Conservation (phyloP, 2,797 vertebrate species). For the Arrhamphus sclerolepis region DNA sequence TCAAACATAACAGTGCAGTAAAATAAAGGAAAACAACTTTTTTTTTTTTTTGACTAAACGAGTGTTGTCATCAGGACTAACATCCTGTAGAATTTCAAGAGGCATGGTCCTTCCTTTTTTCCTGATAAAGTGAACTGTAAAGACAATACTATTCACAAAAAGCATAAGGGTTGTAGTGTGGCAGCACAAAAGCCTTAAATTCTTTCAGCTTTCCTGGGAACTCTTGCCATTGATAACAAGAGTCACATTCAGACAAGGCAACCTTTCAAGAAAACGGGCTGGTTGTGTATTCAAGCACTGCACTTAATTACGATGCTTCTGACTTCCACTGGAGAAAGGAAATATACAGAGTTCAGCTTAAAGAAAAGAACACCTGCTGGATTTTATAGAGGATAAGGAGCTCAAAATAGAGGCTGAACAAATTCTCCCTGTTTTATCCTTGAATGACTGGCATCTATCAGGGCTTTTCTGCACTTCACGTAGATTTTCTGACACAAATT, state of each 20-base stretch:
- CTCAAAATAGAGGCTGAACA: conserved; percentile 47
- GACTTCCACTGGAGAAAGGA: conserved; percentile 53
- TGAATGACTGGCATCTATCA: conserved; percentile 58
- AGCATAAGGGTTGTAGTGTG: conserved; percentile 56
- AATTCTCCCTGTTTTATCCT: conserved; percentile 48
- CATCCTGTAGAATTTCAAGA: conserved; percentile 37
- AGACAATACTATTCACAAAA: conserved; percentile 47
- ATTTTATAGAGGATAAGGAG: conserved; percentile 51
- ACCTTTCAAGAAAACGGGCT: conserved; percentile 38
- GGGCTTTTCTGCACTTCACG: conserved; percentile 60
- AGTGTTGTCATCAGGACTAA: conserved; percentile 22
- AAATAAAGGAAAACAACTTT: conserved; percentile 39
- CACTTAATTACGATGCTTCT: conserved; percentile 64
- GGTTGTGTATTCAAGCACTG: conserved; percentile 56
- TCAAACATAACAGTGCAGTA: conserved; percentile 34
- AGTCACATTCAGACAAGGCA: conserved; percentile 73
- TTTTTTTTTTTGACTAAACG: conserved; percentile 50
- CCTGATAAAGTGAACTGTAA: conserved; percentile 45
- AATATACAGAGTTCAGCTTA: conserved; percentile 45
- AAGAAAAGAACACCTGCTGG: conserved; percentile 80
- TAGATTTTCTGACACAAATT: conserved; percentile 54
- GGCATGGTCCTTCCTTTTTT: conserved; percentile 40
- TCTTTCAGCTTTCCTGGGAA: conserved; percentile 69
- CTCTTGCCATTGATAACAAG: conserved; percentile 61
- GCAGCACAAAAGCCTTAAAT: conserved; percentile 50